These are phyloP conservation scores for Pleuronectes platessa DNA, from an alignment of 2,113 vertebrate genomes.

Conservation along the genomic window DNA sequence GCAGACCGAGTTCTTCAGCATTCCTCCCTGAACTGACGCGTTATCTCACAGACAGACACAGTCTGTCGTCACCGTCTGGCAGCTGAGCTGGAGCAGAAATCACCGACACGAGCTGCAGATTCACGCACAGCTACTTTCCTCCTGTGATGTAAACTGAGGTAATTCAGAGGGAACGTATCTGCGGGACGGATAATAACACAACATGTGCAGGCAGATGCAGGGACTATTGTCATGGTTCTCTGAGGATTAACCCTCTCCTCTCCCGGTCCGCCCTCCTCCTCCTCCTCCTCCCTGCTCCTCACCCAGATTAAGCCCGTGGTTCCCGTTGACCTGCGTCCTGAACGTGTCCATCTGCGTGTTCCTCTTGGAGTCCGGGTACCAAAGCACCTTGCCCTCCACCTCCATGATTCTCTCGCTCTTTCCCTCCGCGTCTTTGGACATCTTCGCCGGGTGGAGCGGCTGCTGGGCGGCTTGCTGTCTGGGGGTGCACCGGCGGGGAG, in stretches of 20 bases:
- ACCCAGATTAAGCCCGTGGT: constrained; percentile 90
- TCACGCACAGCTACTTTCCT: too few relatives aligned
- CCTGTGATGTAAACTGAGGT: background rate
- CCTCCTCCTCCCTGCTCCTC: constrained; percentile 79
- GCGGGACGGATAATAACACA: background rate
- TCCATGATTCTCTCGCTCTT: constrained; percentile 89
- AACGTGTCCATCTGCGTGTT: constrained; percentile 93
- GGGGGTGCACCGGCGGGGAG: background rate
- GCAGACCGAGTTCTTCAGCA: background rate
- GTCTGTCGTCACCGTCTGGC: background rate
- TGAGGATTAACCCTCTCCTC: background rate
- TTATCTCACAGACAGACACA: background rate
- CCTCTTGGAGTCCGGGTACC: constrained; percentile 95
- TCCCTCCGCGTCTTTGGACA: constrained; percentile 86
- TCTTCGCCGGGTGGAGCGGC: constrained; percentile 52
- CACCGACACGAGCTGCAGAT: background rate
- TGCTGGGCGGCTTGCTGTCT: background rate
- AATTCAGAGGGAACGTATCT: background rate
- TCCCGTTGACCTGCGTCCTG: constrained; percentile 83
- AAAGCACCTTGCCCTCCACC: constrained; percentile 90
- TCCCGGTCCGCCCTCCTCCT: background rate
- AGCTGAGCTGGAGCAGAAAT: background rate
- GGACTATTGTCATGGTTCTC: background rate
- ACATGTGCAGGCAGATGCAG: background rate
- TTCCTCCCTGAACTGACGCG: background rate